Base-by-base conservation (phyloP, 2,888 invertebrate genomes). In the Chrysodeixis includens region DNA sequence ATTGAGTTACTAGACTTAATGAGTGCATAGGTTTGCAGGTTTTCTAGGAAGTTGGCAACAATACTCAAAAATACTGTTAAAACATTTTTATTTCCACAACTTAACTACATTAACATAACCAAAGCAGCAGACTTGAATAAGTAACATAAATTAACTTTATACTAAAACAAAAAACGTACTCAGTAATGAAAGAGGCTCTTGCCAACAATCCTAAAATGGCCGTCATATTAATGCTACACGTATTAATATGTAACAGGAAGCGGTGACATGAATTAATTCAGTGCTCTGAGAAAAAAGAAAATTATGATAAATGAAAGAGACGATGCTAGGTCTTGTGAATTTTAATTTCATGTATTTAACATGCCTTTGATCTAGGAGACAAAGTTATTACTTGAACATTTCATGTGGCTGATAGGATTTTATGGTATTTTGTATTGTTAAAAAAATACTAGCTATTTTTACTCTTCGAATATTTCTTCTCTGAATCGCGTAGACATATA, bases 161-260 rank as follows among this genome's bases (percentile, higher is more conserved):
- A 32, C 32, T 2, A 32, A 55, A 35, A 55, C 12, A 35, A n/a
- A 16, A 40, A 30, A 54, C 16, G 7, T 4, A 10, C 62, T 74
- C 59, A 22, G 46, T 71, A 53, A 40, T 46, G 61, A 58, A 64
- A 65, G 40, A 66, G 67, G 52, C 56, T 54, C 20, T 62, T 76
- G 76, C 62, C 73, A 76, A 76, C 64, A 56, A 76, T 69, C 62
- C 69, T 66, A 62, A 74, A 76, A 69, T 62, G 66, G 66, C 56
- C 57, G 69, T 76, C 26, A 63, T 66, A 62, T 65, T 79, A 64
- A 69, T 69, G 71, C 56, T 73, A 73, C 65, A 7, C 73, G 76
- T 62, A 79, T 78, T 66, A 76, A 78, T 79, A 79, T 78, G 74
- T 69, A 76, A 66, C 71, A 76, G 77, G 77, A 79, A 76, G 77